Conservation (phyloP, 2,888 invertebrate genomes). For the Zelleria hepariella region DNA sequence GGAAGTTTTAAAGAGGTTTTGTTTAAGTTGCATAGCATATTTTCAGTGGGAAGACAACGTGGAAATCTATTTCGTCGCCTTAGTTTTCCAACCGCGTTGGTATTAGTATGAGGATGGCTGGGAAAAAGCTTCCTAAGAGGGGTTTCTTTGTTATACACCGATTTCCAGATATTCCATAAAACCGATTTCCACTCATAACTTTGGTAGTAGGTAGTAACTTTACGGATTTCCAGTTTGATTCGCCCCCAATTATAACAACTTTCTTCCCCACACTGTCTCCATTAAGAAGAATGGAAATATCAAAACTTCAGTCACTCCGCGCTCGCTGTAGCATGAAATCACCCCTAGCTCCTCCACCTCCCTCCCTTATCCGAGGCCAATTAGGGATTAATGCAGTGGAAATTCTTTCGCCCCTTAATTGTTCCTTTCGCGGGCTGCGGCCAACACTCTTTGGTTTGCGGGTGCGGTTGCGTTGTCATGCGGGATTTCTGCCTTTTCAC, state of each 20-base stretch:
- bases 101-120: too few species aligned
- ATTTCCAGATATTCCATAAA: too few species aligned
- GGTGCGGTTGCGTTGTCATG: constrained; percentile 13
- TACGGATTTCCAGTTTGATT: too few species aligned
- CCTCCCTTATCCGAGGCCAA: constrained; percentile 19
- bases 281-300: background rate
- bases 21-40: background rate
- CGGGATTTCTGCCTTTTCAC: background rate
- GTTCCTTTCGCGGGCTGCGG: constrained; percentile 19
- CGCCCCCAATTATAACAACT: background rate
- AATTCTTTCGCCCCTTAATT: constrained; percentile 26
- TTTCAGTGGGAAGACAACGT: too few species aligned
- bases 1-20: background rate
- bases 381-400: constrained; percentile 55
- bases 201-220: too few species aligned
- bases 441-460: constrained; percentile 33
- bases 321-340: constrained; percentile 14
- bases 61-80: too few species aligned
- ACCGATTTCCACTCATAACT: too few species aligned
- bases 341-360: constrained; percentile 14
- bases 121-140: too few species aligned
- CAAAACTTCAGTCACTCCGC: background rate
- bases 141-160: too few species aligned
- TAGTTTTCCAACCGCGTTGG: too few species aligned
- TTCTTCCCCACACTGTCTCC: background rate